Evolutionary conservation across 64 coral and sea anemone genomes (phyloP), one percentile per base, ranked within the genome.

Genomic region (Pocillopora damicornis): DNA sequence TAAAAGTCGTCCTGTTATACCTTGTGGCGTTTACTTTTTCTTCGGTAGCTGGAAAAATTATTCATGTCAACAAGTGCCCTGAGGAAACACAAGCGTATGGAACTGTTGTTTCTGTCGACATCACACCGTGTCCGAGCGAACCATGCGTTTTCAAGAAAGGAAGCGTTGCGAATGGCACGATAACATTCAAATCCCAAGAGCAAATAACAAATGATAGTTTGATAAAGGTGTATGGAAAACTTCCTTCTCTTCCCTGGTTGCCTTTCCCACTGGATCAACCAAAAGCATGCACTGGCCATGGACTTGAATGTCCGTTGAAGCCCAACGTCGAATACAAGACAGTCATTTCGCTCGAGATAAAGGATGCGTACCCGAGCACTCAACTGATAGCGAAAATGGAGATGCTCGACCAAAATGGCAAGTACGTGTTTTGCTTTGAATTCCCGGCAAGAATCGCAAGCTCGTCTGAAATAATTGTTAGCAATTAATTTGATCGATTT

Each of bases 121-220:
- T 90, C 15, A 62, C 18, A 4, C 88, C 88, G 0, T 89, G 88
- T 59, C 37, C 76, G 18, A 37, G 14, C 0, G 13, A 60, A n/a
- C 88, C 88, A 20, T 89, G 88, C 78, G 69, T 75, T 59, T 81
- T 90, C 22, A 37, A 82, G 17, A 90, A 75, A 81, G 88, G 88
- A 63, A 58, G 38, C 12, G 81, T 72, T 66, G 60, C 36, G 5
- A 89, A 9, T 18, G 35, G 30, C 13, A 82, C 45, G 0, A 37
- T 82, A n/a, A 60, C 15, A 37, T 90, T 90, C 59, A 75, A 14
- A 35, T 79, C 88, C 7, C 13, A n/a, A 2, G 78, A 75, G 37
- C 11, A 8, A 12, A 67, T 90, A 1, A 22, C 61, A 8, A 34
- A 59, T 68, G 88, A 25, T 34, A 90, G 63, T 17, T 11, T 80